Conservation (phyloP, 2,797 vertebrate species). For the Macrochelys suwanniensis region DNA sequence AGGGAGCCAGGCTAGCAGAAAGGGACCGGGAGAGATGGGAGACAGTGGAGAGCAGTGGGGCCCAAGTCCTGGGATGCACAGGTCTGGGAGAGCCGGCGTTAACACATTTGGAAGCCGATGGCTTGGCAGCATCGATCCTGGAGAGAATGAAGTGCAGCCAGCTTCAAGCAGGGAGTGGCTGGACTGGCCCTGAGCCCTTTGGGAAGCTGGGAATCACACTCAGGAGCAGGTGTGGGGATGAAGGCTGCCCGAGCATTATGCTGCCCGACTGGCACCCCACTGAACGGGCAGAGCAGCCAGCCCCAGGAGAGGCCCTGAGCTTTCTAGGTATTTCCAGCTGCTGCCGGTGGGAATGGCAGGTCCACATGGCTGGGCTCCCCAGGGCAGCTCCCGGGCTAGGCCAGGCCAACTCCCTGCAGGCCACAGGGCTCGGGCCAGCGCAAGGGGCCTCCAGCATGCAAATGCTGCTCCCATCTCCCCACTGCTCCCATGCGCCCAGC, state of each 20-base stretch:
- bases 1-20: not conserved
- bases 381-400: no score
- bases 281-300: not conserved
- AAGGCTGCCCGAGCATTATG: not conserved
- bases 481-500: not conserved
- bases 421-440: no score
- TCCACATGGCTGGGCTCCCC: no score
- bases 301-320: not conserved
- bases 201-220: no score
- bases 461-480: not conserved
- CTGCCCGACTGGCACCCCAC: not conserved
- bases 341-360: no score
- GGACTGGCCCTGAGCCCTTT: not conserved
- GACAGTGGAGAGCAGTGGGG: no score
- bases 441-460: no score
- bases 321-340: not conserved
- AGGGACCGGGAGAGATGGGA: not conserved
- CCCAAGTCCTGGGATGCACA: not conserved
- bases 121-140: not conserved
- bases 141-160: not conserved
- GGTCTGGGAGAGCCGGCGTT: not conserved
- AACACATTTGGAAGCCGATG: no score
- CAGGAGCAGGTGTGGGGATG: not conserved
- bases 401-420: not conserved
- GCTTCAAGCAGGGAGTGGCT: not conserved